Evolutionary conservation across 2,113 vertebrate species (phyloP), one percentile per base, ranked within the genome.

Genomic region (Salvator merianae): DNA sequence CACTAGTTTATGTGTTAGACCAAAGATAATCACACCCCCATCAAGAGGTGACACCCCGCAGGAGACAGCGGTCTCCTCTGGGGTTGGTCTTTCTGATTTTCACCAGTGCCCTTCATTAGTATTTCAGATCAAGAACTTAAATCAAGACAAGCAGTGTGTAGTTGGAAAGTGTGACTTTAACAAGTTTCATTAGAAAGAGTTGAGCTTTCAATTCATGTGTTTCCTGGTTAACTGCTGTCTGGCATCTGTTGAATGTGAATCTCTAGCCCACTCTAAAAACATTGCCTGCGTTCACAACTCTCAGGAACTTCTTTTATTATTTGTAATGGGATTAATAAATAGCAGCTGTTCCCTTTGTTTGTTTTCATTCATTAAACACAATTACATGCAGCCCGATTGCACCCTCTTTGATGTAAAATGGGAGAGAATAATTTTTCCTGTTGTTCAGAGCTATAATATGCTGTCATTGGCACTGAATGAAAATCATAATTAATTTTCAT

Each of bases 321-420:
- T 94, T 89, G 93, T 95, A 94, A 95, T 94, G 93, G 91, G 93
- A 95, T 94, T 96, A 96, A 96, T 96, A 96, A 95, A 95, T 93
- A 91, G 69, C 96, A 96, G 95, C 95, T 96, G 96, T 92, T 95
- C 93, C 92, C 89, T 95, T 96, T 95, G 94, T 94, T 94, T 95
- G 94, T 94, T 93, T 93, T 91, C 94, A 94, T 94, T 95, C 94
- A 95, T 96, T 95, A 96, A 93, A 93, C 93, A 93, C 94, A 95
- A 95, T 96, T 95, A 95, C 93, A 92, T 92, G 91, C 92, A 93
- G 93, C 93, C 93, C 89, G 50, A 95, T 91, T 95, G 92, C 92
- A 95, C 94, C 91, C 94, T 93, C 93, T 94, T 92, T 94, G 91
- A 94, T 92, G 91, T 88, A 83, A 88, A 95, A 89, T 87, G 71